Evolutionary conservation across 2,797 vertebrate genomes (phyloP).

Genomic region (Lates japonicus): DNA sequence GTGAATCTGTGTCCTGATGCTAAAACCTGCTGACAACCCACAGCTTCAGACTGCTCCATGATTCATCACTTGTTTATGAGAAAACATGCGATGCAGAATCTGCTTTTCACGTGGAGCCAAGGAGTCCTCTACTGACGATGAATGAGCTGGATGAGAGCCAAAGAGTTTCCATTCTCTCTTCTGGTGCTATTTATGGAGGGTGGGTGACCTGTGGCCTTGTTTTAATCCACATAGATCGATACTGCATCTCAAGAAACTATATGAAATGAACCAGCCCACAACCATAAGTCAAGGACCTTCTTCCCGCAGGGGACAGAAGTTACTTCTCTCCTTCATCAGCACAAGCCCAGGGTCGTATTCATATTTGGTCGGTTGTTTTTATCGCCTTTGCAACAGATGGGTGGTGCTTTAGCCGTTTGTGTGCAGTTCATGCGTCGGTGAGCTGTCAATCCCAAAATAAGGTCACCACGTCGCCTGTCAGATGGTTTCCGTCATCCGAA

Average conservation of each 20-base stretch:
- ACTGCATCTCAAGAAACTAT: neutral
- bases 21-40: constrained; percentile 40
- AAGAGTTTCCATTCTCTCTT: neutral
- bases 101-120: constrained; percentile 25
- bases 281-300: constrained; percentile 31
- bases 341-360: neutral
- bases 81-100: constrained; percentile 42
- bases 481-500: constrained; percentile 3
- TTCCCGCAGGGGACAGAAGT: constrained; percentile 4
- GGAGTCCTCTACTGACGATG: constrained; percentile 18
- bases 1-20: neutral
- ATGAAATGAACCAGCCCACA: constrained; percentile 11
- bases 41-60: constrained; percentile 35
- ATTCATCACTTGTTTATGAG: constrained; percentile 54
- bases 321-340: constrained; percentile 27
- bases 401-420: neutral
- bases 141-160: constrained; percentile 14
- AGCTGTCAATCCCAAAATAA: constrained; percentile 2
- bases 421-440: constrained; percentile 22
- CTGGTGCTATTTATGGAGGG: neutral
- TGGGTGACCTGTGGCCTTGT: neutral
- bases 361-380: constrained; percentile 36
- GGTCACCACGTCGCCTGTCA: neutral
- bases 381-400: constrained; percentile 31
- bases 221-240: neutral